A percentile compares a stretch with the other conserved stretches of the same genome.
Conservation (phyloP, 2,888 invertebrate genomes). For the Drosophila macrospina region DNA sequence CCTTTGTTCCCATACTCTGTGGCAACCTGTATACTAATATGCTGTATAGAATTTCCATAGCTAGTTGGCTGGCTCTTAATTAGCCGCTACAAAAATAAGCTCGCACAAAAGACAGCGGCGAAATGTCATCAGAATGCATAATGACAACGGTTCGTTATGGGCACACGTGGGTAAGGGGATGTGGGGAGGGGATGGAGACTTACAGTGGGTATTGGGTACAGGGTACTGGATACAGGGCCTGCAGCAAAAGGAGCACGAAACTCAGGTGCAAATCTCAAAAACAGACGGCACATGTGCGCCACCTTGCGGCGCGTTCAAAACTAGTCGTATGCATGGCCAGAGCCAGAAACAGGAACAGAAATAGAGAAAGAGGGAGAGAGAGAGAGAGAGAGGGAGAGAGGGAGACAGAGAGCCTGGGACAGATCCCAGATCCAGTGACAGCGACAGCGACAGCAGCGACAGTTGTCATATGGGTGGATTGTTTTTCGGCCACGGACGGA, state of each 20-base stretch:
- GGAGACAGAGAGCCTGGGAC: conserved; percentile 32
- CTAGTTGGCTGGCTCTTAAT: conserved; percentile 64
- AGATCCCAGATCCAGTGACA: conserved; percentile 26
- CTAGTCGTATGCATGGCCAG: conserved; percentile 52
- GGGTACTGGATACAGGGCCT: conserved; percentile 1
- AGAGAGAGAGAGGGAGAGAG: conserved; percentile 10
- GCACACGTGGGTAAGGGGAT: background rate
- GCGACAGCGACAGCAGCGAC: conserved; percentile 56
- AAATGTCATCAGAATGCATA: conserved; percentile 82
- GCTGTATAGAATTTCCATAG: conserved; percentile 65
- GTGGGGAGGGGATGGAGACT: no score
- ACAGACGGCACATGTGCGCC: conserved; percentile 68
- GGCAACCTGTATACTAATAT: conserved; percentile 35
- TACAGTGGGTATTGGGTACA: background rate
- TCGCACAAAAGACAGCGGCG: conserved; percentile 67
- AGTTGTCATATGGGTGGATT: conserved; percentile 80
- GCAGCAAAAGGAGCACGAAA: conserved; percentile 27
- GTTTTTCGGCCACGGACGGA: conserved; percentile 68
- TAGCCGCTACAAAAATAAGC: conserved; percentile 71
- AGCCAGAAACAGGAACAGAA: conserved; percentile 22
- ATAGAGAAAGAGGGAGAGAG: conserved; percentile 13
- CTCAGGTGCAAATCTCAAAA: conserved; percentile 66
- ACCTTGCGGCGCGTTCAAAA: conserved; percentile 66
- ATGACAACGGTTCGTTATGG: conserved; percentile 71
- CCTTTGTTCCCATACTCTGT: background rate